Base-by-base conservation (phyloP, 2,888 invertebrate species). In the Metacarcinus magister region DNA sequence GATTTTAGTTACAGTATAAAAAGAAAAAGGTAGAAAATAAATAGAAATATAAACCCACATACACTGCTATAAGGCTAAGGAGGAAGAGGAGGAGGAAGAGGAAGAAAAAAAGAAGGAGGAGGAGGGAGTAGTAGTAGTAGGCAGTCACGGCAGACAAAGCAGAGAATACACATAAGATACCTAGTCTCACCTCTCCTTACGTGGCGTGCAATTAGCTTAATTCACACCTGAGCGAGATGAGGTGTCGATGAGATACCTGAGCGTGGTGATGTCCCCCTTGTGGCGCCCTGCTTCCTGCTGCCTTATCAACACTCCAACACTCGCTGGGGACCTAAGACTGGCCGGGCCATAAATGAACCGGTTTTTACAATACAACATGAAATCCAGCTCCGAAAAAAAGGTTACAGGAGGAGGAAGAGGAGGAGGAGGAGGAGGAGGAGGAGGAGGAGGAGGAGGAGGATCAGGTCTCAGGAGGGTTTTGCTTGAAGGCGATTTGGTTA, bases 361-460 rank as follows among this genome's bases (percentile, higher is more conserved):
- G 75, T 75, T 75, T n/a, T n/a, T 75, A 75, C n/a, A 75, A 75
- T 75, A 75, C 75, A n/a, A n/a, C 75, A 75, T 75, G 75, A 75
- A 75, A 75, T 75, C 75, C 75, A 7, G 75, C n/a, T 75, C 23
- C n/a, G 28, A 23, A 75, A 75, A 75, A 75, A 23, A 7, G 16
- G 54, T 3, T 2, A 19, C 2, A 13, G 54, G 13, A 13, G 54
- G 13, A 13, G 54, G 8, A 13, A 13, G 54, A 54, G 54, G 54
- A 54, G 54, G 54, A 54, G 54, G 54, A 54, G 54, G 54, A 54
- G 54, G 54, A 54, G 16, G 28, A 75, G n/a, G 3, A 3, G 4
- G 4, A n/a, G 75, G n/a, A 23, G n/a, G 75, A 67, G 67, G 5
- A 67, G 19, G 23, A 19, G 16, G 19, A 3, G 0, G 4, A n/a